These are phyloP conservation scores for Pteropus rufus DNA, from an alignment of 2,797 vertebrate species.

Conservation along the genomic window DNA sequence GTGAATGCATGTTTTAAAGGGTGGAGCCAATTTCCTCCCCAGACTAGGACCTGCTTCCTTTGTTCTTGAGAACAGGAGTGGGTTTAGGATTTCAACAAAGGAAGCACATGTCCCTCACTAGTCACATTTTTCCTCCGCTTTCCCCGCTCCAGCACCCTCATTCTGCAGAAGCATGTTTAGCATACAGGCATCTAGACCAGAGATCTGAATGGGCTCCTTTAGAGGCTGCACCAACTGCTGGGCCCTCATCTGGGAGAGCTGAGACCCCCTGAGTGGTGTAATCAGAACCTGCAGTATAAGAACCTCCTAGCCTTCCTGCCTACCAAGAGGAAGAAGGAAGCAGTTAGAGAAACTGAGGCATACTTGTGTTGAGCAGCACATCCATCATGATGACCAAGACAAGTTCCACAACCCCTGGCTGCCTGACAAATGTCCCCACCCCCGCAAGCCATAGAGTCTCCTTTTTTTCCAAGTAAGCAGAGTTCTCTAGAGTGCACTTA, in stretches of 20 bases:
- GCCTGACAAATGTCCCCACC: background rate
- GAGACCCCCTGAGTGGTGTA: background rate
- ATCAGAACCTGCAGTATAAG: background rate
- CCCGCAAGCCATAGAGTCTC: background rate
- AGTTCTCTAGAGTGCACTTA: constrained; percentile 57
- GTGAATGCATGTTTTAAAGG: background rate
- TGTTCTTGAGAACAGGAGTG: background rate
- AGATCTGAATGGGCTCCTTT: background rate
- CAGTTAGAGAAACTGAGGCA: background rate
- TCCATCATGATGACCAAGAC: background rate
- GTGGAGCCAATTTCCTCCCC: background rate
- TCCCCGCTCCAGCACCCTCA: background rate
- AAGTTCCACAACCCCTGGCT: background rate
- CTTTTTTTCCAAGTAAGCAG: background rate
- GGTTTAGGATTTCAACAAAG: background rate
- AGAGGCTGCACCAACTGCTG: background rate
- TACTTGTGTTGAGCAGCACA: background rate
- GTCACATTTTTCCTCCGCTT: background rate
- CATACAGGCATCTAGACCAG: background rate
- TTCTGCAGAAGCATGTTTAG: background rate
- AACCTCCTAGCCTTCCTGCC: background rate
- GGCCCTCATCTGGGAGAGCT: background rate
- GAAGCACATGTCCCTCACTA: background rate
- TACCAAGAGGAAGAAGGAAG: background rate
- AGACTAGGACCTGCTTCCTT: background rate